phyloP scores from a whole-genome alignment of 1,140 invertebrate genomes.

The Fragariocoptes setiger region DNA sequence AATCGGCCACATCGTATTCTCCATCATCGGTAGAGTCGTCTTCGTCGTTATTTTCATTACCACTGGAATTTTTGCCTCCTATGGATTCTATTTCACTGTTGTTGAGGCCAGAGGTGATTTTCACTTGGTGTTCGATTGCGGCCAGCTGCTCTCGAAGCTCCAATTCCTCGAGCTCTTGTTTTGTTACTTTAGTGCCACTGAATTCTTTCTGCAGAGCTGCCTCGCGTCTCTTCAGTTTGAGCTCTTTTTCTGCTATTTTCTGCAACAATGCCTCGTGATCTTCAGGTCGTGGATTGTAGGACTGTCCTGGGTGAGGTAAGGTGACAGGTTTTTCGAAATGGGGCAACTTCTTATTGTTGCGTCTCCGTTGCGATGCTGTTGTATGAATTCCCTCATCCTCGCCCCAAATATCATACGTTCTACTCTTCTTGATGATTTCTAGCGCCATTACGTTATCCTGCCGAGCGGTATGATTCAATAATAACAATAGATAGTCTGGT shows the following conservation, averaged over 20 bases:
- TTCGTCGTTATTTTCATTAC: not conserved
- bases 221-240: not conserved
- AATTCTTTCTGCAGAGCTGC: not conserved
- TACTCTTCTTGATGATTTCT: too few relatives aligned
- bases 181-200: not conserved
- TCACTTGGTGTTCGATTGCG: not conserved
- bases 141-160: not conserved
- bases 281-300: not conserved
- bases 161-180: not conserved
- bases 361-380: not conserved
- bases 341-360: not conserved
- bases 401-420: conserved; percentile 1
- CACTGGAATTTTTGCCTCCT: not conserved
- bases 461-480: too few relatives aligned
- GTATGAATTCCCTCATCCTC: not conserved
- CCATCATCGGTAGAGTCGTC: not conserved
- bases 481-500: too few relatives aligned
- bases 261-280: not conserved
- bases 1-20: not conserved
- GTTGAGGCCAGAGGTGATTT: too few relatives aligned
- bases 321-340: not conserved
- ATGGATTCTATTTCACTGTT: not conserved
- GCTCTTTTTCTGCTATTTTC: not conserved
- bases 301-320: not conserved
- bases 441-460: too few relatives aligned